Percentiles rank a stretch among this genome's conserved stretches.
These are phyloP conservation scores for Pseudoatta argentina DNA, from an alignment of 1,140 invertebrate genomes.

Conservation along the genomic window DNA sequence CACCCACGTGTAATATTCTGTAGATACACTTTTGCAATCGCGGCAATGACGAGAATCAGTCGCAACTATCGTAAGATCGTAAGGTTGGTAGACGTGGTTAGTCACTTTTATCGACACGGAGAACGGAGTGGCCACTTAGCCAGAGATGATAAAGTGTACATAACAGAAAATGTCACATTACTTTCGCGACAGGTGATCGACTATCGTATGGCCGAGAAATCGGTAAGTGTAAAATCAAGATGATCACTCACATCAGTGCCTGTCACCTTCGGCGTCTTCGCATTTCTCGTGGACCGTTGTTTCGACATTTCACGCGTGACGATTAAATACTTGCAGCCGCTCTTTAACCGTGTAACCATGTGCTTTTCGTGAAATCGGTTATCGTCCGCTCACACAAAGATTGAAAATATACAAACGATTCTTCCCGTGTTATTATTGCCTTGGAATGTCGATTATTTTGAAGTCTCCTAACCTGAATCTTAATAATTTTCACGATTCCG, in stretches of 20 bases:
- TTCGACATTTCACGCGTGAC: constrained; percentile 80
- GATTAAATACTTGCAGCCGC: constrained; percentile 19
- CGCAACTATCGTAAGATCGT: neutral
- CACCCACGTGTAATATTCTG: neutral
- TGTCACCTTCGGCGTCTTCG: constrained; percentile 61
- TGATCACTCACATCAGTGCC: constrained; percentile 72
- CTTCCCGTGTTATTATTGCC: neutral
- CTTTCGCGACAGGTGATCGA: constrained; percentile 78
- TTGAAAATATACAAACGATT: neutral
- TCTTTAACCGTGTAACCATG: constrained; percentile 23
- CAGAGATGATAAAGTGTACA: constrained; percentile 23
- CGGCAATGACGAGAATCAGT: neutral
- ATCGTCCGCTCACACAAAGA: neutral
- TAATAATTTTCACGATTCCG: constrained; percentile 41
- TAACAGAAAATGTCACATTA: constrained; percentile 79
- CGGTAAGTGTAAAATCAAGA: constrained; percentile 71
- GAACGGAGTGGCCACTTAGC: neutral
- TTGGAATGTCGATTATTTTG: neutral
- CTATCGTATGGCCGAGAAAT: constrained; percentile 17
- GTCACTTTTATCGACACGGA: neutral
- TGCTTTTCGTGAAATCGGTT: constrained; percentile 5
- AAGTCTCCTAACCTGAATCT: constrained; percentile 70
- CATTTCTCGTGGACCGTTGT: constrained; percentile 74
- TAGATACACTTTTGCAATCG: neutral
- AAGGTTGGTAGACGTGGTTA: constrained; percentile 17